Evolutionary conservation across 2,113 vertebrate genomes (phyloP).

Genomic region (Cynoglossus semilaevis): DNA sequence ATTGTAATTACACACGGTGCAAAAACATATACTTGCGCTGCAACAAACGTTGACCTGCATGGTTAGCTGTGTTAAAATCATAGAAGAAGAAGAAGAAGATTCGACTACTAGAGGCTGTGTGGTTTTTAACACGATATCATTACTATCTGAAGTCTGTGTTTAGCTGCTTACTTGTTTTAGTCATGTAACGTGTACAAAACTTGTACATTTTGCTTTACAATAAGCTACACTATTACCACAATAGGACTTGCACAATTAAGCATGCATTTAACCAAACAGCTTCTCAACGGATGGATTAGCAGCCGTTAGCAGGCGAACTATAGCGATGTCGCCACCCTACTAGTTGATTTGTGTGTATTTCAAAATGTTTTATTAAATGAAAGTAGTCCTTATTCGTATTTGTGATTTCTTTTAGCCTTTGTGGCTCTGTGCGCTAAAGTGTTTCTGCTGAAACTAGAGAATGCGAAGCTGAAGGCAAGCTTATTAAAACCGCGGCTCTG

Average conservation of each 20-base stretch:
- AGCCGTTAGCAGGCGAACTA: slow-evolving; percentile 38
- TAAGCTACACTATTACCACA: too few relatives aligned
- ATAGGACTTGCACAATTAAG: too few relatives aligned
- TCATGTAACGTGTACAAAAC: too few relatives aligned
- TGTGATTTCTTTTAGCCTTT: rapidly evolving
- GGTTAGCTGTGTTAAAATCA: slow-evolving; percentile 37
- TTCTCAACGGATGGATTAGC: slow-evolving; percentile 15
- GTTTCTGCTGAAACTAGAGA: background rate
- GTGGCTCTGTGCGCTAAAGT: background rate
- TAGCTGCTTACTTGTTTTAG: background rate
- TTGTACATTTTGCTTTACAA: too few relatives aligned
- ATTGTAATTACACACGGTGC: too few relatives aligned
- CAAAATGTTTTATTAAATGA: too few relatives aligned
- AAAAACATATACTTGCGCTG: background rate
- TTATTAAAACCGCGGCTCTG: slow-evolving; percentile 17
- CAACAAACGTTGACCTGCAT: background rate
- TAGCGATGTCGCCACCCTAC: slow-evolving; percentile 16
- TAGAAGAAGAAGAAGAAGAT: slow-evolving; percentile 33
- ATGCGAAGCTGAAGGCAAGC: slow-evolving; percentile 16
- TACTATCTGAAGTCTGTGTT: slow-evolving; percentile 12
- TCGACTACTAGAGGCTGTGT: slow-evolving; percentile 31
- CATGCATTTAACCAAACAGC: background rate
- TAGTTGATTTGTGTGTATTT: background rate
- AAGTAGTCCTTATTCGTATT: too few relatives aligned
- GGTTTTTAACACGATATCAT: slow-evolving; percentile 46